These are phyloP conservation scores for Porites lobata DNA, from an alignment of 92 coral and sea anemone genomes.

Conservation along the genomic window DNA sequence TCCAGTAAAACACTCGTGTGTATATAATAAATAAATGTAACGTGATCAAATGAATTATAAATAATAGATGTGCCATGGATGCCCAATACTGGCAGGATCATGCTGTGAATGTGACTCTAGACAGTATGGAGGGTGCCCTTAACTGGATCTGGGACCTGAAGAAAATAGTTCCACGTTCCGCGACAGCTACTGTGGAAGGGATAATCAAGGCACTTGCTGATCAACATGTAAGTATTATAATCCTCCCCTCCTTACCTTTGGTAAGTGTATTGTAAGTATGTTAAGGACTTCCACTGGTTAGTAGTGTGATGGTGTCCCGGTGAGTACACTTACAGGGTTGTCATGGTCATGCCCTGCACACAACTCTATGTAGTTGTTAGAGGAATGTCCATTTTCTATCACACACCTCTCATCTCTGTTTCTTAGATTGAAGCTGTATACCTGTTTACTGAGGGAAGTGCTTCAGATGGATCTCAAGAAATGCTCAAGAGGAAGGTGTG, in stretches of 20 bases:
- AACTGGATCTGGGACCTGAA: constrained; percentile 91
- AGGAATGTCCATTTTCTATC: not conserved
- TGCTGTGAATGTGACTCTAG: constrained; percentile 91
- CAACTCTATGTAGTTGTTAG: no score
- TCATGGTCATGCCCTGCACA: no score
- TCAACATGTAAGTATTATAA: constrained; percentile 72
- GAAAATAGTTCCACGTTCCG: constrained; percentile 68
- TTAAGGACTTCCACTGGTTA: no score
- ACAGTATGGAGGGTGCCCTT: constrained; percentile 94
- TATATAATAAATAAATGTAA: no score
- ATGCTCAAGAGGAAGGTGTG: constrained; percentile 93
- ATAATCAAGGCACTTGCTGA: constrained; percentile 87
- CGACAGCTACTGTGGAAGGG: constrained; percentile 92
- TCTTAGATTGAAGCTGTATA: constrained; percentile 91
- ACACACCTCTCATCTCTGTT: not conserved
- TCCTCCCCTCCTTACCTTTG: no score
- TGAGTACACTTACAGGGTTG: no score
- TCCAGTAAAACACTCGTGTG: no score
- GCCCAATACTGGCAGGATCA: constrained; percentile 90
- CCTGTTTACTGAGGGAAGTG: constrained; percentile 88
- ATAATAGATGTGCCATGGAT: constrained; percentile 83
- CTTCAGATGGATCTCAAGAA: constrained; percentile 86
- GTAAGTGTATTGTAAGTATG: no score
- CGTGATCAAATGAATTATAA: not conserved
- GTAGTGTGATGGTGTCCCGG: no score